phyloP scores from a whole-genome alignment of 1,140 invertebrate genomes.

The Muscidifurax raptorellus region DNA sequence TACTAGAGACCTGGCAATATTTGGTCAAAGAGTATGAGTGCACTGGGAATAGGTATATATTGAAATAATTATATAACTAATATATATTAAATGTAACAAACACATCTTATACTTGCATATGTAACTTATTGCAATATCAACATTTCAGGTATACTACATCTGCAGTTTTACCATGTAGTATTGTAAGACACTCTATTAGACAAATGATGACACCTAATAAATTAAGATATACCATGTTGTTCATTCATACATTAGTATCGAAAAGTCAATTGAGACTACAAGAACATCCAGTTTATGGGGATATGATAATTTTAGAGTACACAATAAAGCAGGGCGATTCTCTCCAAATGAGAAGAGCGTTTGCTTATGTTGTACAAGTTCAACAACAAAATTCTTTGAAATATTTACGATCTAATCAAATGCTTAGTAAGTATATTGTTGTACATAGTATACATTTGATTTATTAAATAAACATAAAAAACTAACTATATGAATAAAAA shows the following conservation, averaged over 20 bases:
- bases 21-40: slow-evolving; percentile 62
- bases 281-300: slow-evolving; percentile 59
- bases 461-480: neutral
- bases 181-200: slow-evolving; percentile 57
- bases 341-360: slow-evolving; percentile 54
- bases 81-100: neutral
- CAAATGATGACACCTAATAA: slow-evolving; percentile 40
- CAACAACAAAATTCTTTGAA: slow-evolving; percentile 52
- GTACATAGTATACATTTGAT: neutral
- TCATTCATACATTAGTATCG: slow-evolving; percentile 56
- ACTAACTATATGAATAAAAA: neutral
- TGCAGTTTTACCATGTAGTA: slow-evolving; percentile 53
- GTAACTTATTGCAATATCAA: neutral
- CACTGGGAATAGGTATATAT: slow-evolving; percentile 43
- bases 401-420: slow-evolving; percentile 56
- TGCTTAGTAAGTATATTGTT: slow-evolving; percentile 49
- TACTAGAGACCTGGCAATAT: slow-evolving; percentile 62
- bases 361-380: slow-evolving; percentile 59
- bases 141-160: slow-evolving; percentile 48
- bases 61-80: too few relatives aligned
- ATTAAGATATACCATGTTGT: slow-evolving; percentile 55
- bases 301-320: slow-evolving; percentile 63
- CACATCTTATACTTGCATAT: neutral
- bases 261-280: slow-evolving; percentile 50
- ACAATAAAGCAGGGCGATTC: neutral